Base-by-base conservation (phyloP, 2,113 vertebrate genomes). In the Dipodomys spectabilis region DNA sequence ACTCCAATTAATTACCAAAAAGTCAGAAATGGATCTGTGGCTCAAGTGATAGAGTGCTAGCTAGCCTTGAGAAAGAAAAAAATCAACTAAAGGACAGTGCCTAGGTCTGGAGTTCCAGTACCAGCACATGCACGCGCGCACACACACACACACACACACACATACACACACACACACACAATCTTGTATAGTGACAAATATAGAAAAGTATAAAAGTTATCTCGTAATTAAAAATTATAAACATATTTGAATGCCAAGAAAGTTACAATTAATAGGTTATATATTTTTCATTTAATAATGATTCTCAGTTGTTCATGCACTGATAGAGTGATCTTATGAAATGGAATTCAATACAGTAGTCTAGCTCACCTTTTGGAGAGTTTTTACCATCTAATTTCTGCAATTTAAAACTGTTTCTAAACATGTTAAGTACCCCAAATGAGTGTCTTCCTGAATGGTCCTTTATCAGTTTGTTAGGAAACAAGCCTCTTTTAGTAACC, bases 381-480 rank as follows among this genome's bases (percentile, higher is more conserved):
- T 82, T 71, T 39, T 27, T 32, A 15, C 19, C n/a, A 85, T 30
- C 91, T 84, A 78, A 89, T 93, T 60, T 53, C 2, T 92, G 64
- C 15, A 90, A 89, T 83, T 92, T 49, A 91, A 94, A 95, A 93
- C 49, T 65, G 15, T 18, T 94, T 95, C 75, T 93, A 82, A 85
- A 60, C 74, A 93, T 49, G 32, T 30, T 69, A 53, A 94, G 20
- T 57, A 86, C 49, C 27, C 65, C 35, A 45, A 64, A 77, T 7
- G 86, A 25, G 32, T 81, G 60, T 79, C 65, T 44, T 92, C 67
- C 68, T 83, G 44, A 67, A 72, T 25, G 73, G 86, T 49, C 75
- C 39, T 86, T 86, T 72, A 91, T 64, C 57, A 88, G 44, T 32
- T 57, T 60, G 9, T 86, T 84, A 64, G 90, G 71, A 91, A 91